Evolutionary conservation across 1,140 invertebrate species (phyloP), one percentile per base, ranked within the genome.

Genomic region (Eriocheir sinensis): DNA sequence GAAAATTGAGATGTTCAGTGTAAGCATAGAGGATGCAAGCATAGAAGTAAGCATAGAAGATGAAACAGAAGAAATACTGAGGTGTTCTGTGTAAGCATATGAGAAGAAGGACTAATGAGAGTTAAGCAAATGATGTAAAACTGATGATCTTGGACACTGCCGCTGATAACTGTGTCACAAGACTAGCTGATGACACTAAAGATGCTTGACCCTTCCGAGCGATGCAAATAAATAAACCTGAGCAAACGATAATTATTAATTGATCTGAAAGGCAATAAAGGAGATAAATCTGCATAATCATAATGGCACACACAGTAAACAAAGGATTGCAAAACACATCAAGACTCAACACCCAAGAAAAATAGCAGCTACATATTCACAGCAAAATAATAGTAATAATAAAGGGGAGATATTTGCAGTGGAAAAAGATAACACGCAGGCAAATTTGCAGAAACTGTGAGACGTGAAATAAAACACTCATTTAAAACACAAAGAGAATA

Each of bases 221-320:
- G 60, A 72, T 72, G 60, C 60, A 72, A 72, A 72, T 72, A 72
- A 72, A 72, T n/a, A 72, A 72, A 72, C 27, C 60, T 72, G 60
- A 72, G 60, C 60, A 72, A 72, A 72, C 27, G 27, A 72, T 72
- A 72, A 72, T 4, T 21, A n/a, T n/a, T 72, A 72, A 72, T n/a
- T 72, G 60, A 72, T n/a, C 60, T n/a, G 48, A 21, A 72, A 72
- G 60, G 60, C n/a, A 72, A 72, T 72, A 72, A 72, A n/a, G 21
- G 60, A 21, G 60, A 72, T 72, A 21, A n/a, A 53, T 53, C 12
- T 12, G 9, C 12, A 53, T 53, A 53, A 53, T 53, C 27, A 72
- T n/a, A 72, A n/a, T 72, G n/a, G 60, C 60, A 72, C 60, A 72
- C 60, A 72, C 60, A 72, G 60, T n/a, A 72, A 72, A 27, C 60